Conservation (phyloP, 2,888 invertebrate genomes). For the Chromoteleia sp. region DNA sequence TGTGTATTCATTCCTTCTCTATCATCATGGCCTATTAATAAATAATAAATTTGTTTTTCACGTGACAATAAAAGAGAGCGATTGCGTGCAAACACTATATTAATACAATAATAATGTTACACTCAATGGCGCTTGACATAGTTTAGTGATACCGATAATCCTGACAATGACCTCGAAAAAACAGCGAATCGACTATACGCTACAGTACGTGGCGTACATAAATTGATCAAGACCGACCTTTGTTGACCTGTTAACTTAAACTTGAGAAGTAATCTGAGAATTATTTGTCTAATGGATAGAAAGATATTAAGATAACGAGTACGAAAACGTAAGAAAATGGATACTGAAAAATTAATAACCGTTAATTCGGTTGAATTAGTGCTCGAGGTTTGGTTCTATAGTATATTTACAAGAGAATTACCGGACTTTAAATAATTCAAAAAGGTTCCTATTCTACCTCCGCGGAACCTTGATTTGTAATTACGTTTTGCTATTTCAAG, state of each 20-base stretch:
- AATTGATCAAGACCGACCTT: slow-evolving; percentile 59
- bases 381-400: no score
- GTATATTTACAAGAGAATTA: not conserved
- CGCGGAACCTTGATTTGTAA: slow-evolving; percentile 4
- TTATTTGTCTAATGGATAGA: not conserved
- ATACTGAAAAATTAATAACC: not conserved
- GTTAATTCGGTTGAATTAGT: no score
- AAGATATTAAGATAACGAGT: no score
- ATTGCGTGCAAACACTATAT: slow-evolving; percentile 53
- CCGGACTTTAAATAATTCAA: no score
- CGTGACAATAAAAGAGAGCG: not conserved
- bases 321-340: not conserved
- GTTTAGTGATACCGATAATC: slow-evolving; percentile 53
- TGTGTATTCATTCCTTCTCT: slow-evolving; percentile 18
- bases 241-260: slow-evolving; percentile 43
- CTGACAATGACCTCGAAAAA: slow-evolving; percentile 66
- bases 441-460: no score
- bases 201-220: slow-evolving; percentile 15
- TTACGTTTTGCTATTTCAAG: slow-evolving; percentile 1
- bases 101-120: slow-evolving; percentile 48
- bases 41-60: no score
- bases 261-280: slow-evolving; percentile 26
- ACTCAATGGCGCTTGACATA: slow-evolving; percentile 39
- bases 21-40: slow-evolving; percentile 36
- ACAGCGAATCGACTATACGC: slow-evolving; percentile 46